Conservation (phyloP, 1,140 invertebrate genomes). For the Neodiprion lecontei region DNA sequence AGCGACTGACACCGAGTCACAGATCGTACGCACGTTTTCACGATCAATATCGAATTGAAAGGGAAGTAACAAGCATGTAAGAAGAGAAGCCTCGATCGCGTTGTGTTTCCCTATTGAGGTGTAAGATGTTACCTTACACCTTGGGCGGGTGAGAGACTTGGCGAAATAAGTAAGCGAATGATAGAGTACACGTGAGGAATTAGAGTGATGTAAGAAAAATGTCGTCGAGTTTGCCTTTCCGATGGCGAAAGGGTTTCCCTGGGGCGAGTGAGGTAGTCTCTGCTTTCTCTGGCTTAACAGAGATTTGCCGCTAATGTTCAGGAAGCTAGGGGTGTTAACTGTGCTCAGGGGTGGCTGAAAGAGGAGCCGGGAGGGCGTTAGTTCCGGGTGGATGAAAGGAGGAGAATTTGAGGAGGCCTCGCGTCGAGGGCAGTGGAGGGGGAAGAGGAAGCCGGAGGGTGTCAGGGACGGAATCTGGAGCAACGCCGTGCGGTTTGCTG, state of each 20-base stretch:
- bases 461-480: not conserved
- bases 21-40: too few relatives aligned
- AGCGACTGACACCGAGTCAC: too few relatives aligned
- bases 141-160: too few relatives aligned
- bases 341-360: not conserved
- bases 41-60: too few relatives aligned
- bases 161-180: not conserved
- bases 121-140: too few relatives aligned
- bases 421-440: not conserved
- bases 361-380: slow-evolving; percentile 3
- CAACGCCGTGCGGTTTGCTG: not conserved
- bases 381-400: slow-evolving; percentile 4
- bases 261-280: not conserved
- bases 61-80: too few relatives aligned
- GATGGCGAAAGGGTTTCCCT: not conserved
- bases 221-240: too few relatives aligned
- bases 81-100: too few relatives aligned
- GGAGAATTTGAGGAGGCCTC: not conserved
- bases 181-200: not conserved
- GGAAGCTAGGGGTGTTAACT: slow-evolving; percentile 1
- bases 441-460: not conserved
- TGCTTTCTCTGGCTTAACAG: slow-evolving; percentile 1
- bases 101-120: too few relatives aligned
- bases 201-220: too few relatives aligned
- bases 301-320: slow-evolving; percentile 5